Evolutionary conservation across 92 coral and sea anemone species (phyloP).

Genomic region (Palythoa heliodiscus): DNA sequence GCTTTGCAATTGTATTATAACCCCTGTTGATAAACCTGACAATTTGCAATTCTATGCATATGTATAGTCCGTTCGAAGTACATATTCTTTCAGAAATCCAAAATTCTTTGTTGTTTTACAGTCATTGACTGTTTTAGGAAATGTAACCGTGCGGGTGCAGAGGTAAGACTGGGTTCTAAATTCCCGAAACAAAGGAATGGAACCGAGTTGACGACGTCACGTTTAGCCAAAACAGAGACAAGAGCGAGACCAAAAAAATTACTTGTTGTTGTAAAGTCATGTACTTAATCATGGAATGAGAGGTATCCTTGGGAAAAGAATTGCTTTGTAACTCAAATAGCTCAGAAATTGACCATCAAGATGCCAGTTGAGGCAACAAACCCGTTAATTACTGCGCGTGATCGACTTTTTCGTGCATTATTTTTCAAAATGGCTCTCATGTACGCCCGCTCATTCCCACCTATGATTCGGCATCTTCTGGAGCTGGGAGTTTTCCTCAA

Average conservation of each 20-base stretch:
- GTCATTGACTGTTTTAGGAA: too few species aligned
- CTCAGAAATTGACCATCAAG: slow-evolving; percentile 20
- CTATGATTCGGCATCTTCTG: slow-evolving; percentile 82
- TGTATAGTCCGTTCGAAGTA: too few species aligned
- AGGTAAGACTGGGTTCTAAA: slow-evolving; percentile 5
- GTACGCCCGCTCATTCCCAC: slow-evolving; percentile 96
- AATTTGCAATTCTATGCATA: too few species aligned
- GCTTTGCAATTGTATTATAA: too few species aligned
- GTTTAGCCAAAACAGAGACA: slow-evolving; percentile 36
- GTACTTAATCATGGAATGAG: slow-evolving; percentile 20
- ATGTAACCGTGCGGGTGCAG: too few species aligned
- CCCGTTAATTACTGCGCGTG: slow-evolving; percentile 95
- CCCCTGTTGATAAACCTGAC: too few species aligned
- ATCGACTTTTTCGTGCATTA: slow-evolving; percentile 95
- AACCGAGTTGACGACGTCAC: slow-evolving; percentile 34
- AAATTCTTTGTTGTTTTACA: too few species aligned
- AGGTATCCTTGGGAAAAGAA: background rate
- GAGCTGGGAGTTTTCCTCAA: slow-evolving; percentile 93
- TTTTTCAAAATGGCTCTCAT: slow-evolving; percentile 98
- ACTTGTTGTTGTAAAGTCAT: background rate
- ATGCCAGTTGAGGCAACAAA: slow-evolving; percentile 98
- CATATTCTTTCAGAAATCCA: too few species aligned
- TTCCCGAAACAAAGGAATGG: background rate
- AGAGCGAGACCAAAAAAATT: background rate
- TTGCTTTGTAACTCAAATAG: background rate